Conservation (phyloP, 2,888 invertebrate species). For the Drosophila phalerata region DNA sequence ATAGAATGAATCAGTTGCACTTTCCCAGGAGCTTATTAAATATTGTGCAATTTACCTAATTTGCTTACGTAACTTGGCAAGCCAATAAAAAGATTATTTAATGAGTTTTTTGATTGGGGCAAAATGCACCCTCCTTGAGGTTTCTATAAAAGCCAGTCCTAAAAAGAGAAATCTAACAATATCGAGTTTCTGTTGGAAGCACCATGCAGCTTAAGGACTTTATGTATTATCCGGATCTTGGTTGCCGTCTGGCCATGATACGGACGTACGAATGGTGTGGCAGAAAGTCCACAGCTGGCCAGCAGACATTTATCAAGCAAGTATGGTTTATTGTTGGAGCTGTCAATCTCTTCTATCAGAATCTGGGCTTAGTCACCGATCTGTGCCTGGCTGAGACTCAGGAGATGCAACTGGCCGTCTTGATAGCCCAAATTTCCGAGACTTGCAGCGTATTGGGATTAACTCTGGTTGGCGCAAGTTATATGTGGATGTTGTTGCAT, state of each 20-base stretch:
- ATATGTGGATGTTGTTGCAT: constrained; percentile 67
- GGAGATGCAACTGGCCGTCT: constrained; percentile 17
- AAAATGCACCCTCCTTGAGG: not conserved
- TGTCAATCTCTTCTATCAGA: constrained; percentile 70
- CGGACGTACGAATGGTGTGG: constrained; percentile 61
- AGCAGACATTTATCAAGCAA: constrained; percentile 12
- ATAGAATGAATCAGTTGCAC: constrained; percentile 13
- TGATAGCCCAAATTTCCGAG: constrained; percentile 59
- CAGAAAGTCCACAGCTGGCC: not conserved
- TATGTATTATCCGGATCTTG: constrained; percentile 75
- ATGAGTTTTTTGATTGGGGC: constrained; percentile 31
- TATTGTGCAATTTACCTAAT: constrained; percentile 20
- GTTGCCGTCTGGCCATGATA: constrained; percentile 58
- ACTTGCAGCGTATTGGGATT: constrained; percentile 71
- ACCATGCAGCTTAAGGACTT: constrained; percentile 67
- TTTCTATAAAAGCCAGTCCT: constrained; percentile 32
- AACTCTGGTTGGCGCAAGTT: constrained; percentile 59
- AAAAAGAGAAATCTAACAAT: not conserved
- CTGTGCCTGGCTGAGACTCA: constrained; percentile 38
- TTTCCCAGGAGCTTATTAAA: constrained; percentile 50
- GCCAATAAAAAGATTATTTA: constrained; percentile 23
- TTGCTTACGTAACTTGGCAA: constrained; percentile 13
- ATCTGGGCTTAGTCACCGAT: constrained; percentile 68
- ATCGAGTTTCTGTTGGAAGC: constrained; percentile 2
- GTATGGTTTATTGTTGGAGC: constrained; percentile 60